phyloP scores from a whole-genome alignment of 2,797 vertebrate genomes.

The Ambastaia sidthimunki region DNA sequence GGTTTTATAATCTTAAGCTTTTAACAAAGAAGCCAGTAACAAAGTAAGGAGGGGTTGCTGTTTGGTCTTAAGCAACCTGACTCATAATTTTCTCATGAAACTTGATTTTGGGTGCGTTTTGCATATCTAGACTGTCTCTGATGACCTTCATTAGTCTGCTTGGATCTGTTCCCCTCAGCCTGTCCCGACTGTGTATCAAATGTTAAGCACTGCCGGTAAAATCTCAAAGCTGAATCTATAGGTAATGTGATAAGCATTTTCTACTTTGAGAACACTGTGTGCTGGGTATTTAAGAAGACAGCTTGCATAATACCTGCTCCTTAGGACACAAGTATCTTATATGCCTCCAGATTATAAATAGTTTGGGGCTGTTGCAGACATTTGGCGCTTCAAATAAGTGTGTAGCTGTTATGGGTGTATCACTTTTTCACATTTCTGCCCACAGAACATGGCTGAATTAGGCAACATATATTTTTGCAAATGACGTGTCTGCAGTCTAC shows the following conservation, averaged over 20 bases:
- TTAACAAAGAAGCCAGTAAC: not conserved
- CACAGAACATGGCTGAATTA: not conserved
- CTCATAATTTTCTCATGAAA: not conserved
- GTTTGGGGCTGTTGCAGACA: not conserved
- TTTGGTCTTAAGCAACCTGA: not conserved
- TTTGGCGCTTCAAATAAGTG: constrained; percentile 5
- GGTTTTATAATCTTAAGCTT: not conserved
- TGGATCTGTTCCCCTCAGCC: constrained; percentile 18
- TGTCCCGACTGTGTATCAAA: constrained; percentile 42
- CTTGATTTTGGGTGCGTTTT: not conserved
- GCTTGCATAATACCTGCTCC: constrained; percentile 13
- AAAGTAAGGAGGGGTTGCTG: not conserved
- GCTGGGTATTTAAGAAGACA: not conserved
- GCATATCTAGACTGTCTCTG: constrained; percentile 7
- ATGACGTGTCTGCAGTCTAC: not conserved
- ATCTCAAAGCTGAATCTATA: constrained; percentile 48
- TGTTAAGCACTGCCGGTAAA: constrained; percentile 51
- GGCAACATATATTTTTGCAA: not conserved
- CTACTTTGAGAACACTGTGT: not conserved
- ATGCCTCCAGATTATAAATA: not conserved
- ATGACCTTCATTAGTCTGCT: constrained; percentile 36
- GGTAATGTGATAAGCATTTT: constrained; percentile 53
- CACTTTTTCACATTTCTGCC: constrained; percentile 3
- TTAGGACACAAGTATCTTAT: constrained; percentile 1
- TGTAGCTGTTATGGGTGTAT: constrained; percentile 6